phyloP scores from a whole-genome alignment of 2,888 invertebrate genomes.

The Thymelicus lineola region DNA sequence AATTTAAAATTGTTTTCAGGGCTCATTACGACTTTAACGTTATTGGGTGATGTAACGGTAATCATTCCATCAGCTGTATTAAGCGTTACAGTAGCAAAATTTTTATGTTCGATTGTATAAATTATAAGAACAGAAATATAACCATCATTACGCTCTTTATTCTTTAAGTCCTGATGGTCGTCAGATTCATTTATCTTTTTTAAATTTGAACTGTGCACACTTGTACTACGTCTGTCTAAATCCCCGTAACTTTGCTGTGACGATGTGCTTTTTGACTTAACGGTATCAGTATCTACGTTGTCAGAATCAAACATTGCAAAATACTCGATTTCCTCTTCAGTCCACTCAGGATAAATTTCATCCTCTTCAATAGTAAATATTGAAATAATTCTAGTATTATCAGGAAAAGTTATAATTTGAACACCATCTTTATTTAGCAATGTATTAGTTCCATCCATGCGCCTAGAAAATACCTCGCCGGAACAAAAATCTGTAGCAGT shows the following conservation, averaged over 20 bases:
- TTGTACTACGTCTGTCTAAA: slow-evolving; percentile 43
- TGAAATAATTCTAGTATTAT: slow-evolving; percentile 72
- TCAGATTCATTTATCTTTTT: slow-evolving; percentile 56
- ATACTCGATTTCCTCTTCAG: slow-evolving; percentile 64
- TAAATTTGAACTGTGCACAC: slow-evolving; percentile 48
- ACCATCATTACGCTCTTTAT: slow-evolving; percentile 59
- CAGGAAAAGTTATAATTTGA: slow-evolving; percentile 68
- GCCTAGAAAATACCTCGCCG: slow-evolving; percentile 72
- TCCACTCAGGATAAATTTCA: slow-evolving; percentile 75
- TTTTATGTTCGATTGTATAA: slow-evolving; percentile 76
- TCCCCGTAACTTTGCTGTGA: slow-evolving; percentile 58
- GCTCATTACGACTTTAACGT: slow-evolving; percentile 58
- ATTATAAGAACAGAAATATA: slow-evolving; percentile 66
- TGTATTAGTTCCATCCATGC: slow-evolving; percentile 73
- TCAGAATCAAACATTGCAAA: slow-evolving; percentile 57
- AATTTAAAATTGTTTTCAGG: slow-evolving; percentile 62
- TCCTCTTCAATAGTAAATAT: slow-evolving; percentile 62
- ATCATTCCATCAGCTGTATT: slow-evolving; percentile 65
- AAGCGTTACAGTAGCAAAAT: slow-evolving; percentile 80
- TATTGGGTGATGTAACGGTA: slow-evolving; percentile 68
- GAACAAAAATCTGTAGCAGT: slow-evolving; percentile 74
- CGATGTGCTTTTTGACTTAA: slow-evolving; percentile 54
- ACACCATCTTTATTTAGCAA: slow-evolving; percentile 73
- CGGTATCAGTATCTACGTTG: slow-evolving; percentile 49
- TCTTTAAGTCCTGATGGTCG: slow-evolving; percentile 47